These are phyloP conservation scores for Pollimyrus isidori DNA, from an alignment of 2,113 vertebrate species.

Conservation along the genomic window DNA sequence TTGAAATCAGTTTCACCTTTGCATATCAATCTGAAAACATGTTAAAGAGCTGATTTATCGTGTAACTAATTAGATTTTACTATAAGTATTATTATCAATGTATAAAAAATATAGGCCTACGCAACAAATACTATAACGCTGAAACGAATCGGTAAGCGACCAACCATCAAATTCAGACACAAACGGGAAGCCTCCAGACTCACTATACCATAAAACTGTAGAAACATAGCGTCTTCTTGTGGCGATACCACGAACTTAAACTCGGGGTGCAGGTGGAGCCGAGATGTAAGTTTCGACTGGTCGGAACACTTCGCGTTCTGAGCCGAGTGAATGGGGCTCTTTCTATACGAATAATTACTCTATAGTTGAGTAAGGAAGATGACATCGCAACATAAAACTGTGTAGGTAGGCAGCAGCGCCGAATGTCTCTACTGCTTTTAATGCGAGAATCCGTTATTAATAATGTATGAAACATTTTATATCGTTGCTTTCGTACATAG, in stretches of 20 bases:
- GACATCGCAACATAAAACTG: not conserved
- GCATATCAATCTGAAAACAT: not conserved
- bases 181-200: not conserved
- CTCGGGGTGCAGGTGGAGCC: not conserved
- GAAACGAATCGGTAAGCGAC: not conserved
- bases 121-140: not conserved
- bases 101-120: not conserved
- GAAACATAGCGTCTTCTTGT: constrained; percentile 58
- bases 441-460: not conserved
- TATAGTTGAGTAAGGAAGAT: not conserved
- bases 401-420: not conserved
- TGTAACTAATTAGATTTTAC: not conserved
- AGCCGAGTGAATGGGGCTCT: not conserved
- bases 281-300: no score
- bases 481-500: not conserved
- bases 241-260: constrained; percentile 26
- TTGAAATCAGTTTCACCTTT: not conserved
- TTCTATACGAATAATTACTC: not conserved
- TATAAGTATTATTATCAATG: not conserved
- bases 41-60: not conserved
- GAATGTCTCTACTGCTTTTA: not conserved
- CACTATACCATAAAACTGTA: constrained; percentile 16
- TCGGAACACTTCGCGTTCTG: not conserved
- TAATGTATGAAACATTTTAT: not conserved
- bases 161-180: not conserved